These are phyloP conservation scores for Atta colombica DNA, from an alignment of 1,140 invertebrate genomes.

Conservation along the genomic window DNA sequence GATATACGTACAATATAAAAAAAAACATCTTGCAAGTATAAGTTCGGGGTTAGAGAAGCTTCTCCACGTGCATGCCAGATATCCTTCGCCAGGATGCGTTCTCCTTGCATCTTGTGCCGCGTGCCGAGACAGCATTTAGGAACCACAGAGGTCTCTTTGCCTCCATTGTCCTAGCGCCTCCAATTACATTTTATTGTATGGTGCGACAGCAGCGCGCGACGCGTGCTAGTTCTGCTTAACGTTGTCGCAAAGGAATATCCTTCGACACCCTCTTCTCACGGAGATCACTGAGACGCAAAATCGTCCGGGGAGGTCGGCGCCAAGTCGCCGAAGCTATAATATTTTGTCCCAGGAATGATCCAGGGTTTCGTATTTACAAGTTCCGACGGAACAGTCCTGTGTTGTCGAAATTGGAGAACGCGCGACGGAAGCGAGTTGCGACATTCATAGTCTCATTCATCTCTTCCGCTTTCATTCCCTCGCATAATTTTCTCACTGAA, in stretches of 20 bases:
- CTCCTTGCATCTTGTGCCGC: conserved; percentile 13
- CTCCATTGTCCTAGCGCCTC: conserved; percentile 35
- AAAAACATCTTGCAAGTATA: background rate
- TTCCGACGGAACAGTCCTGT: conserved; percentile 9
- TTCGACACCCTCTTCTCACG: conserved; percentile 33
- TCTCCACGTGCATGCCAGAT: conserved; percentile 60
- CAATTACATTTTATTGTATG: conserved; percentile 73
- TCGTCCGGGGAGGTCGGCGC: conserved; percentile 69
- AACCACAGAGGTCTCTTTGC: conserved; percentile 16
- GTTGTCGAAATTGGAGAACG: conserved; percentile 63
- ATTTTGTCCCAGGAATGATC: conserved; percentile 7
- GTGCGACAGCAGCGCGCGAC: conserved; percentile 48
- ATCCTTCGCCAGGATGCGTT: conserved; percentile 13
- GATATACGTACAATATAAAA: background rate
- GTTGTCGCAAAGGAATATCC: conserved; percentile 16
- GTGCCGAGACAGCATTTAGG: conserved; percentile 20
- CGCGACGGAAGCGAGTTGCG: conserved; percentile 53
- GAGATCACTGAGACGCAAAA: background rate
- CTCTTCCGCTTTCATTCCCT: conserved; percentile 11
- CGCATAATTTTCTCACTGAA: background rate
- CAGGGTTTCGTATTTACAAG: conserved; percentile 32
- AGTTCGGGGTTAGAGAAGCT: background rate
- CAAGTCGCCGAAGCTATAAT: conserved; percentile 45
- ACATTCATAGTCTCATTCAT: background rate
- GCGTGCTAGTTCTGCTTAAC: conserved; percentile 29